Conservation (phyloP, 1,140 invertebrate species). For the Drosophila tropicalis region DNA sequence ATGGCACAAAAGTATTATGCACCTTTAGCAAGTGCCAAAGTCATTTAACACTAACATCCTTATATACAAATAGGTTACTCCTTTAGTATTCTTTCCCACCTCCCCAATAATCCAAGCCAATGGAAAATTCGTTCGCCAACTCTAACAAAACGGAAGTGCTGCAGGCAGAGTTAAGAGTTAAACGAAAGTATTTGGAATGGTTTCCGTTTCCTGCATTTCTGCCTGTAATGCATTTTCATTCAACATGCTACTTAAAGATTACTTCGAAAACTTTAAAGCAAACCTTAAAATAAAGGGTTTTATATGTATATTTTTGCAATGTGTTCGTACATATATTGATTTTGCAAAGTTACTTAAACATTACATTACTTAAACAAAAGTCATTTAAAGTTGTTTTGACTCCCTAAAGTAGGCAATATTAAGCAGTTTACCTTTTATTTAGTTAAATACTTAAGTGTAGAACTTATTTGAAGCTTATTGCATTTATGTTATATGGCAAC, state of each 20-base stretch:
- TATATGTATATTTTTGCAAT: no score
- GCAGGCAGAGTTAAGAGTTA: slow-evolving; percentile 7
- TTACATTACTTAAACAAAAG: no score
- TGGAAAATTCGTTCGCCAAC: slow-evolving; percentile 29
- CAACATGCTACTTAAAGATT: slow-evolving; percentile 30
- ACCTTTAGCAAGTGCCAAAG: slow-evolving; percentile 20
- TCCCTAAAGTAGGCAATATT: no score
- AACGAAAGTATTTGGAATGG: slow-evolving; percentile 41
- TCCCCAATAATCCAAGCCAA: slow-evolving; percentile 7
- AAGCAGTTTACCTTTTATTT: background rate
- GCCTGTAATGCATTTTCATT: slow-evolving; percentile 39
- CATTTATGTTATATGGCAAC: no score
- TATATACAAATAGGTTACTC: slow-evolving; percentile 12
- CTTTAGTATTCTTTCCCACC: background rate
- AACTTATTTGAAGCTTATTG: no score
- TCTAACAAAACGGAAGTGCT: slow-evolving; percentile 39
- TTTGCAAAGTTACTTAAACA: no score
- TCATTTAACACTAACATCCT: slow-evolving; percentile 40
- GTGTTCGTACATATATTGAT: no score
- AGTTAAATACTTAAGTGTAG: no score
- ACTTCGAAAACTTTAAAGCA: background rate
- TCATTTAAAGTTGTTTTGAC: no score
- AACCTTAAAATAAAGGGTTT: background rate
- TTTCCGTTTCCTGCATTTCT: slow-evolving; percentile 50
- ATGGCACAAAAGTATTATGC: slow-evolving; percentile 33